phyloP scores from a whole-genome alignment of 1,140 invertebrate species.

The Ephestia elutella region DNA sequence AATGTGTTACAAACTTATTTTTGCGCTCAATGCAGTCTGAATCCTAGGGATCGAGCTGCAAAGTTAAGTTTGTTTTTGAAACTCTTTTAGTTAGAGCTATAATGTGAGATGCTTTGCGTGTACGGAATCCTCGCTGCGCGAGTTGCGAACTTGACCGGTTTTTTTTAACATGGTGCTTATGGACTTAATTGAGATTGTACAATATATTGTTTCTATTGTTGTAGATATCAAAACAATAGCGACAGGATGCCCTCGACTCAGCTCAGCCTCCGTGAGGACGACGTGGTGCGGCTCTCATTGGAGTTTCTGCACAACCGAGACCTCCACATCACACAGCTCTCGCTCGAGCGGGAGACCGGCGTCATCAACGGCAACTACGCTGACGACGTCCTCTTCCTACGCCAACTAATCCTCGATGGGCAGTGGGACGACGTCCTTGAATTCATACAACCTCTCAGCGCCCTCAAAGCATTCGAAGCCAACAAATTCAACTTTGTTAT shows the following conservation, averaged over 20 bases:
- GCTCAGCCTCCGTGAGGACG: conserved; percentile 89
- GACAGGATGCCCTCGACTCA: conserved; percentile 84
- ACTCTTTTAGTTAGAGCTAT: no score
- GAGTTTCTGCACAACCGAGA: conserved; percentile 95
- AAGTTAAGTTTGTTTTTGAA: no score
- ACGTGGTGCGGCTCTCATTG: conserved; percentile 91
- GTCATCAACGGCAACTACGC: conserved; percentile 94
- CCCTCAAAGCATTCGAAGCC: conserved; percentile 85
- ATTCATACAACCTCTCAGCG: conserved; percentile 96
- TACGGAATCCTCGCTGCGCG: no score
- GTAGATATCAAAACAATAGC: conserved; percentile 24
- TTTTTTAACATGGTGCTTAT: no score
- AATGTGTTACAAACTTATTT: no score
- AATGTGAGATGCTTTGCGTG: no score
- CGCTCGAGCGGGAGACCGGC: conserved; percentile 94
- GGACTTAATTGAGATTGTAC: no score
- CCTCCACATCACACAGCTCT: conserved; percentile 92
- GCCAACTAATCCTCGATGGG: conserved; percentile 96
- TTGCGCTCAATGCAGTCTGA: no score
- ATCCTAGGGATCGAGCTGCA: no score
- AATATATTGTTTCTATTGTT: conserved; percentile 23
- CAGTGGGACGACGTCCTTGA: conserved; percentile 98
- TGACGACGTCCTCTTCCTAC: conserved; percentile 94
- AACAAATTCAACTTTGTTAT: conserved; percentile 90
- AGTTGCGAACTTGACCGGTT: no score